A percentile compares a stretch with the other conserved stretches of the same genome.
These are phyloP conservation scores for Rhagoletis pomonella DNA, from an alignment of 1,140 invertebrate species.

Conservation along the genomic window DNA sequence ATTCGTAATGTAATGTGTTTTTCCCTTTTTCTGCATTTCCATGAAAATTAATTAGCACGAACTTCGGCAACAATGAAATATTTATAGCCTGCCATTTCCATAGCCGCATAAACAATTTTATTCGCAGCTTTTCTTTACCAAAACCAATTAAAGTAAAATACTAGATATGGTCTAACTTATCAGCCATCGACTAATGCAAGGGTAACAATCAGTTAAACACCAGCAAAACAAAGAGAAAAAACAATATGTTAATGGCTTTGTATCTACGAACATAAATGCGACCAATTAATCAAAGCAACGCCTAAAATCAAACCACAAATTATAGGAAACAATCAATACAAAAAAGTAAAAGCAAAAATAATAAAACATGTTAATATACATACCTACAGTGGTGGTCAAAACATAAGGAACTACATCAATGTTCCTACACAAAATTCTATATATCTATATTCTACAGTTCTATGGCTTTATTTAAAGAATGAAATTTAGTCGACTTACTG, in stretches of 20 bases:
- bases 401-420: slow-evolving; percentile 12
- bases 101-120: neutral
- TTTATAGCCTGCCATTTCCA: neutral
- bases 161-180: neutral
- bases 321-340: slow-evolving; percentile 28
- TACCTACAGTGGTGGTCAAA: neutral
- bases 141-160: slow-evolving; percentile 8
- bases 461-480: no score
- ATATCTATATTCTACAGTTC: no score
- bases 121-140: neutral
- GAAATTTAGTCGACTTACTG: no score
- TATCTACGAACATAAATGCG: neutral
- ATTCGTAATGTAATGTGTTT: no score
- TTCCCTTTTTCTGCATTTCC: neutral
- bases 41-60: neutral
- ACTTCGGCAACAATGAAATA: neutral
- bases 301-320: slow-evolving; percentile 33
- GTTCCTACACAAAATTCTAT: neutral
- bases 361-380: neutral
- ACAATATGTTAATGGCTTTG: slow-evolving; percentile 5
- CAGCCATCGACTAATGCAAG: neutral
- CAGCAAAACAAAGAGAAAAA: neutral
- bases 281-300: slow-evolving; percentile 38
- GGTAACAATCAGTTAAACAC: slow-evolving; percentile 2
- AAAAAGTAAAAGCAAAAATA: neutral